A percentile compares a stretch with the other conserved stretches of the same genome.
These are phyloP conservation scores for Phrynocephalus guinanensis DNA, from an alignment of 2,797 vertebrate genomes.

Conservation along the genomic window DNA sequence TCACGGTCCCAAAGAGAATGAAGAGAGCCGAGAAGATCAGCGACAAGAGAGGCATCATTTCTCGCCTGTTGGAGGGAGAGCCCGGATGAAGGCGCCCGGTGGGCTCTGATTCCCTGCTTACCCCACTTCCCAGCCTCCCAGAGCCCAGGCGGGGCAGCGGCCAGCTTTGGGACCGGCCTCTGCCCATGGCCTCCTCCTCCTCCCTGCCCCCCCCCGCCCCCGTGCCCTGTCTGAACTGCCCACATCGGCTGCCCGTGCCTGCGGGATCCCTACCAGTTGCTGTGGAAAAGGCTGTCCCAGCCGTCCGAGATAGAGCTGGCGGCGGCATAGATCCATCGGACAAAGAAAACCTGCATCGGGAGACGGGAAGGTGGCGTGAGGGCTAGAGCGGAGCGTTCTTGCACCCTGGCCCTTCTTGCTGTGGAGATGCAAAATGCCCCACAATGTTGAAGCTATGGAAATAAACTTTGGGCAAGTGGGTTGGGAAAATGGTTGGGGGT, in stretches of 20 bases:
- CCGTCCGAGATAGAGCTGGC: constrained; percentile 87
- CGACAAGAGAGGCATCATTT: constrained; percentile 97
- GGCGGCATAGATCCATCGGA: constrained; percentile 89
- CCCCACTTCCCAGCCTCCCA: no score
- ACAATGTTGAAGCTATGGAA: no score
- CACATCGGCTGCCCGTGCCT: not conserved
- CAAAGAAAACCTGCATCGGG: constrained; percentile 86
- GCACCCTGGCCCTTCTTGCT: no score
- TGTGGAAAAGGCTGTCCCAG: constrained; percentile 91
- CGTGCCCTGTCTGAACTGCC: no score
- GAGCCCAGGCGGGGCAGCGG: no score
- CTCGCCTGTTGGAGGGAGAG: constrained; percentile 83
- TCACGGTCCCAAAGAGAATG: constrained; percentile 96
- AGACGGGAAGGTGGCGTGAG: rapidly evolving
- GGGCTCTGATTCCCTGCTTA: not conserved
- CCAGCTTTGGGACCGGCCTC: not conserved
- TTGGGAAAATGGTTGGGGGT: no score
- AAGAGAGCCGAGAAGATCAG: constrained; percentile 96
- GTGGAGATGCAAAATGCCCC: no score
- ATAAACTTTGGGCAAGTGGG: no score
- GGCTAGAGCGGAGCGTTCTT: not conserved
- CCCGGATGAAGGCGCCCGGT: not conserved
- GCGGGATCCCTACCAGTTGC: constrained; percentile 87
- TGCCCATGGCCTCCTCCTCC: no score
- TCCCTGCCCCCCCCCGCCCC: no score